Base-by-base conservation (phyloP, 2,888 invertebrate genomes). In the Anorthoa munda region DNA sequence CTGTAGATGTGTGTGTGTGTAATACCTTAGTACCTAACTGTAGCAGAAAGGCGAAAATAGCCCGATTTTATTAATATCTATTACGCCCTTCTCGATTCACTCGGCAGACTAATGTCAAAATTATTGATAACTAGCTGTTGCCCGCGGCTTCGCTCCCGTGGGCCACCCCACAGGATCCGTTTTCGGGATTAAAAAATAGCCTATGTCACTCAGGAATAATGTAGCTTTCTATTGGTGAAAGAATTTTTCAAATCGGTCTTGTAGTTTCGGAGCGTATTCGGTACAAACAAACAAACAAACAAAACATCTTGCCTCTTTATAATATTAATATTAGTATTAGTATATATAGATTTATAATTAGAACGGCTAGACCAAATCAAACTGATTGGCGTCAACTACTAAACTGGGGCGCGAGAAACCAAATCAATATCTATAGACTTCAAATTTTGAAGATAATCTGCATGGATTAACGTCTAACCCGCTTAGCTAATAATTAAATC, bases 351-450 rank as follows among this genome's bases (percentile, higher is more conserved):
- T 55, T 45, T 39, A 58, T 45, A 58, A 58, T 55, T 48, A 70
- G 11, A 67, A 18, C 21, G 39, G 18, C 21, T 23, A 53, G 60
- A 55, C 13, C 26, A 55, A 55, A 60, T 75, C 26, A 55, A 55
- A 60, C 70, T 60, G 70, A 75, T 78, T 60, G 48, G 39, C 53
- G 13, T 60, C 39, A 50, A 60, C 48, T 60, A 21, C 5, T 48
- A 58, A 72, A 79, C 64, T 72, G 72, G 72, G 59, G 18, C 58
- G 21, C 79, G 53, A 71, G 13, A 45, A 63, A 21, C 53, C 48
- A 64, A 79, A 79, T 64, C 63, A 79, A 75, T 79, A 79, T 53
- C 63, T 31, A 39, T 53, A 53, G 48, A 59, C 61, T 72, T 64
- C 48, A 63, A 63, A 78, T 79, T 58, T 71, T 63, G 58, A 63